A percentile compares a stretch with the other conserved stretches of the same genome.
These are phyloP conservation scores for Laterallus jamaicensis DNA, from an alignment of 2,113 vertebrate genomes.

Conservation along the genomic window DNA sequence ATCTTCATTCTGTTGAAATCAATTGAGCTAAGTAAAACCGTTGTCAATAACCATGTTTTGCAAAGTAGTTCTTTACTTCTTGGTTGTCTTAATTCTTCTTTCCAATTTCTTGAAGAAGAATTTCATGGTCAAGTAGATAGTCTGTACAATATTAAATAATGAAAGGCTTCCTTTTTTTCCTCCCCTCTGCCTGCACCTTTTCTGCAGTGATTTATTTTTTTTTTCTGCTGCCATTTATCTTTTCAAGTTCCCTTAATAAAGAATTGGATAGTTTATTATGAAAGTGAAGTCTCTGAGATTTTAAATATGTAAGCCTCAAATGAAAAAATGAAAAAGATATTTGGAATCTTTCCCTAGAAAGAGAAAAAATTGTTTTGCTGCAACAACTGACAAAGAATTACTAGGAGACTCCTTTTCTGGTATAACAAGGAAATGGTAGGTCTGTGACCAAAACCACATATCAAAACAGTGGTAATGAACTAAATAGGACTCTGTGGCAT, in stretches of 20 bases:
- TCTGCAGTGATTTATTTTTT: background rate
- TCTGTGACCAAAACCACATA: background rate
- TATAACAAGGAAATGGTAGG: background rate
- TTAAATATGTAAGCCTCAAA: background rate
- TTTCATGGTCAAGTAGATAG: background rate
- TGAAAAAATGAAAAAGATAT: background rate
- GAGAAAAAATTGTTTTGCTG: background rate
- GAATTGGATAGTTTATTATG: background rate
- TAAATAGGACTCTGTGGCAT: background rate
- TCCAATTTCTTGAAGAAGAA: background rate
- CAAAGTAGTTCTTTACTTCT: background rate
- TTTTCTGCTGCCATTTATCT: background rate
- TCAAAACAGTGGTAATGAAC: background rate
- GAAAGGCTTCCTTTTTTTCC: background rate
- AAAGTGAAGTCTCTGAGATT: background rate
- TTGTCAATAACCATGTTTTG: background rate
- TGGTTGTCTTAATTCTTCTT: background rate
- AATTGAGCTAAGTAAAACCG: background rate
- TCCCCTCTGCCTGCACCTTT: background rate
- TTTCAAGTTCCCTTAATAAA: background rate
- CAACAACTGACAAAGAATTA: background rate
- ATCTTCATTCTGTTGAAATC: background rate
- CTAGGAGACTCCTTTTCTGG: background rate
- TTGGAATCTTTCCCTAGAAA: background rate
- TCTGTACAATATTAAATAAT: background rate